Percentiles rank a stretch among this genome's conserved stretches.
Conservation (phyloP, 2,888 invertebrate genomes). For the Euspilapteryx auroguttella region DNA sequence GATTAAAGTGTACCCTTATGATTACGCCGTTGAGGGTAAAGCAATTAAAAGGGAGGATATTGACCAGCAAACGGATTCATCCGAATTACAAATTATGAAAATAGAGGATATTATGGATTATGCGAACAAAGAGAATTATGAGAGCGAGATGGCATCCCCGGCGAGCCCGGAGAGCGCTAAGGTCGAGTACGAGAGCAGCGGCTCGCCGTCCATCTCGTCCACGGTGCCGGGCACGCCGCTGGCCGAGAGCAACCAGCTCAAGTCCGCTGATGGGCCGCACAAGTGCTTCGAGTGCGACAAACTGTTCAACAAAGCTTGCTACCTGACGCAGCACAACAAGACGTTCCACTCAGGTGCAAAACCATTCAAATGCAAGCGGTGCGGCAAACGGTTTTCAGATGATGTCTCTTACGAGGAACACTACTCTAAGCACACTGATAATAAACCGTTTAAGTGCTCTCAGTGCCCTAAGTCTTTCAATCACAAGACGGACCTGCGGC, state of each 20-base stretch:
- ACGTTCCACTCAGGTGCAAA: slow-evolving; percentile 86
- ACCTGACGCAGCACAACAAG: slow-evolving; percentile 88
- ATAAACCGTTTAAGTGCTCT: slow-evolving; percentile 85
- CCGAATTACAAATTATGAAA: slow-evolving; percentile 40
- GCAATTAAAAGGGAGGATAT: slow-evolving; percentile 40
- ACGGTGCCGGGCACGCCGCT: slow-evolving; percentile 44
- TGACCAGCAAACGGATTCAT: slow-evolving; percentile 23
- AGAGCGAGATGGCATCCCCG: slow-evolving; percentile 47
- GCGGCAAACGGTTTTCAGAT: slow-evolving; percentile 81
- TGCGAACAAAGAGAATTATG: slow-evolving; percentile 55
- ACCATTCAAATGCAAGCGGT: slow-evolving; percentile 81
- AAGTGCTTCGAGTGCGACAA: slow-evolving; percentile 85
- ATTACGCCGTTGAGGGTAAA: slow-evolving; percentile 38
- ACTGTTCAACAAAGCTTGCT: slow-evolving; percentile 82
- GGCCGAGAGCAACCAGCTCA: slow-evolving; percentile 38
- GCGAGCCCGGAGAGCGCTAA: slow-evolving; percentile 50
- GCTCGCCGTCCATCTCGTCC: slow-evolving; percentile 36
- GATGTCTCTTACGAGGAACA: slow-evolving; percentile 74
- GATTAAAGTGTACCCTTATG: slow-evolving; percentile 33
- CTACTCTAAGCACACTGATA: slow-evolving; percentile 74
- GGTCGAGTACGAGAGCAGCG: slow-evolving; percentile 33
- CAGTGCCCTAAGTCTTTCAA: slow-evolving; percentile 87
- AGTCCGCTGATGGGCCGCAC: slow-evolving; percentile 35
- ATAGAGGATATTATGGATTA: slow-evolving; percentile 55
- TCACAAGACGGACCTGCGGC: slow-evolving; percentile 85